Evolutionary conservation across 2,888 invertebrate genomes (phyloP), one percentile per base, ranked within the genome.

Genomic region (Anthrax anthrax): DNA sequence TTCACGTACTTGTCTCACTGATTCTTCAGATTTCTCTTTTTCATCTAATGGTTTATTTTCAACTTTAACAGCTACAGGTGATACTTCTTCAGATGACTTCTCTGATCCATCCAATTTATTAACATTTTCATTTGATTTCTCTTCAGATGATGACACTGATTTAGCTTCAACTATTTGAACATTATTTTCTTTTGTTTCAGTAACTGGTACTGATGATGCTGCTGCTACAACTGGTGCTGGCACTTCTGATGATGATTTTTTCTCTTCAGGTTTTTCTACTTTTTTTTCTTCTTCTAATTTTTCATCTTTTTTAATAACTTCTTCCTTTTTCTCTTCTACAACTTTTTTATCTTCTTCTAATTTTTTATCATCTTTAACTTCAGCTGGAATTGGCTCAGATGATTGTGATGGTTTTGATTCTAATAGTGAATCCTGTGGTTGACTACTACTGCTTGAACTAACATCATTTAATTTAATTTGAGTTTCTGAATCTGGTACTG

Each of bases 311-410:
- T 56, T 54, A 38, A 50, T 47, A 12, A 36, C 36, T 38, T 60
- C 59, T 52, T 64, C 60, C 47, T 55, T 59, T 46, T 58, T 60
- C n/a, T 57, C 38, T 40, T 54, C 49, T 18, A 50, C 46, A 50
- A 55, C 43, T 46, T 40, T 48, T 51, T 52, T 16, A 34, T 38
- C 41, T 4, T 14, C 32, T 27, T 60, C 59, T 51, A 64, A 60
- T 47, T 54, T 52, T 23, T 48, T 46, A 47, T 49, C 44, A 37
- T 46, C 27, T 27, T 44, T 39, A 23, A 23, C 8, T 23, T 23
- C 23, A 6, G 4, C n/a, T n/a, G n/a, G n/a, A n/a, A n/a, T n/a
- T n/a, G 40, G 23, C 32, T 44, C 49, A 32, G 32, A 50, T 42
- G 47, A 61, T 14, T 57, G 37, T 12, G 39, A 42, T 18, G 34